Conservation (phyloP, 2,113 vertebrate genomes). For the Tragelaphus strepsiceros region DNA sequence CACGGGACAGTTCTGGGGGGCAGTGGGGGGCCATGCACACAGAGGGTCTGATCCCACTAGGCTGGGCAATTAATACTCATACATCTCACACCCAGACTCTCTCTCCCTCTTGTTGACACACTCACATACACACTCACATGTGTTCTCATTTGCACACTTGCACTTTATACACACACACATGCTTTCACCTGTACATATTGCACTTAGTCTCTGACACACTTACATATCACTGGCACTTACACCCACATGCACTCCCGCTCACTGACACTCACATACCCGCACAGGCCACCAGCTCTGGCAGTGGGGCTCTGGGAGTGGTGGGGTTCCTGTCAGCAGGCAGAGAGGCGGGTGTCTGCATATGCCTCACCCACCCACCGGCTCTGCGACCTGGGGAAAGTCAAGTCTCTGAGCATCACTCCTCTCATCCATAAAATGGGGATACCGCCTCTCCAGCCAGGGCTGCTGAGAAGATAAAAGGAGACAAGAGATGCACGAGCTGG, state of each 20-base stretch:
- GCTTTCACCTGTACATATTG: background rate
- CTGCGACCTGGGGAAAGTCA: background rate
- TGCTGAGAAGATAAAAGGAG: background rate
- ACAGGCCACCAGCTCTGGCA: background rate
- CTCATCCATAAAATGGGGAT: background rate
- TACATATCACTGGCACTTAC: background rate
- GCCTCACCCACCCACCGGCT: too few relatives aligned
- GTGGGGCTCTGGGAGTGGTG: background rate
- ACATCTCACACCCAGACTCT: background rate
- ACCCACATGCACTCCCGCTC: background rate
- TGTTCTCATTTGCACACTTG: background rate
- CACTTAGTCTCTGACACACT: background rate
- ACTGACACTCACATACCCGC: background rate
- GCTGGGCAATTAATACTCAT: background rate
- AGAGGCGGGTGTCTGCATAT: too few relatives aligned
- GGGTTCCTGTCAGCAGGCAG: background rate
- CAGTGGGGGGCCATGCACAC: background rate
- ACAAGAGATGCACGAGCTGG: background rate
- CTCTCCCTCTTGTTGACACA: background rate
- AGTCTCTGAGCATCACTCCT: background rate
- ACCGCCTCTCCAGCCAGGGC: background rate
- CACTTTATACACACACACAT: background rate
- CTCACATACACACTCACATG: accelerated
- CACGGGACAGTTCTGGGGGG: accelerated
- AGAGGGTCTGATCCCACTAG: background rate